These are phyloP conservation scores for Cairina moschata DNA, from an alignment of 2,113 vertebrate species.

Conservation along the genomic window DNA sequence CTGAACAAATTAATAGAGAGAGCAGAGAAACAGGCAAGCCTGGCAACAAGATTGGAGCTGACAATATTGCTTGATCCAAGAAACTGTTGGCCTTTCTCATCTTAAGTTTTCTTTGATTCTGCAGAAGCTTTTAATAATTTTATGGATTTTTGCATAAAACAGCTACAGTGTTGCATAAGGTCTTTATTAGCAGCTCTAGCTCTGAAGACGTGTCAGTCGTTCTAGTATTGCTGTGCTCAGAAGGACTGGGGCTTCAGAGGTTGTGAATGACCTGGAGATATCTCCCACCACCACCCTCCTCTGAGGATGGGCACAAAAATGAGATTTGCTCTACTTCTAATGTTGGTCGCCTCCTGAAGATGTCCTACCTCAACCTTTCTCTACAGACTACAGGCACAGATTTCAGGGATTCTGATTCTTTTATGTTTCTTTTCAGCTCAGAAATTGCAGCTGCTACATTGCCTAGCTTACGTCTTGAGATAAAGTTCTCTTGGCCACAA, in stretches of 20 bases:
- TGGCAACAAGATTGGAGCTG: slow-evolving; percentile 40
- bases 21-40: slow-evolving; percentile 29
- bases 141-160: slow-evolving; percentile 58
- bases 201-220: slow-evolving; percentile 31
- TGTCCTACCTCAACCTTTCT: neutral
- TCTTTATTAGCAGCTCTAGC: slow-evolving; percentile 32
- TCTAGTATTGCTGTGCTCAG: neutral
- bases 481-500: neutral
- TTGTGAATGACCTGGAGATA: neutral
- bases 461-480: neutral
- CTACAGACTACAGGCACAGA: neutral
- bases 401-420: neutral
- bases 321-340: neutral
- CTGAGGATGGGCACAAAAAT: neutral
- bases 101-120: slow-evolving; percentile 62
- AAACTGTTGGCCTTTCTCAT: slow-evolving; percentile 50
- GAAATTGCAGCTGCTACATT: neutral
- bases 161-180: slow-evolving; percentile 38
- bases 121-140: slow-evolving; percentile 66
- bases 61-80: slow-evolving; percentile 22
- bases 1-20: slow-evolving; percentile 48
- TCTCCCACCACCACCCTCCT: neutral
- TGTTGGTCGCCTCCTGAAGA: neutral
- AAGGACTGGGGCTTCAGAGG: neutral
- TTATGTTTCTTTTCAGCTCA: neutral